A percentile compares a stretch with the other conserved stretches of the same genome.
These are phyloP conservation scores for Serrognathus titanus DNA, from an alignment of 2,888 invertebrate genomes.

Conservation along the genomic window DNA sequence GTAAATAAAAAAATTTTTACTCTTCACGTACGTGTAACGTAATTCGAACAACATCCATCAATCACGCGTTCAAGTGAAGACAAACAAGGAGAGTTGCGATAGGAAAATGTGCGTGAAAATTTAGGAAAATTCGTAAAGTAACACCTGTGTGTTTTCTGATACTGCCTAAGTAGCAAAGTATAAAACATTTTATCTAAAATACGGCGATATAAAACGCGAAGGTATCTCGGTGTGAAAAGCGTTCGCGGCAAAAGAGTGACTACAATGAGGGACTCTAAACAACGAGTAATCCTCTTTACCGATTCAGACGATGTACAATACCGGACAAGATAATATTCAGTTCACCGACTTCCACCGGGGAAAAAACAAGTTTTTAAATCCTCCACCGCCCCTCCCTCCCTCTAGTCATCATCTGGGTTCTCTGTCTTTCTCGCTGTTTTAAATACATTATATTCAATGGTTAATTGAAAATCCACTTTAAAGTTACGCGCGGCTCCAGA, in stretches of 20 bases:
- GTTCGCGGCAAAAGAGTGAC: conserved; percentile 16
- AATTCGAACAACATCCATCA: conserved; percentile 26
- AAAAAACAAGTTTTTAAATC: conserved; percentile 10
- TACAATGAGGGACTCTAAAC: conserved; percentile 25
- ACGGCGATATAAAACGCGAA: conserved; percentile 19
- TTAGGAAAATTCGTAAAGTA: conserved; percentile 13
- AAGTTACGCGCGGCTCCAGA: conserved; percentile 35
- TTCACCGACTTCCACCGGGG: conserved; percentile 24
- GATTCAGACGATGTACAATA: conserved; percentile 27
- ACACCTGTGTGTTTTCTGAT: conserved; percentile 28
- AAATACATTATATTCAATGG: conserved; percentile 45
- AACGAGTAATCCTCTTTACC: conserved; percentile 31
- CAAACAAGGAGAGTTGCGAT: conserved; percentile 22
- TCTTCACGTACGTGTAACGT: conserved; percentile 15
- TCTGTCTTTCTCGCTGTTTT: conserved; percentile 30
- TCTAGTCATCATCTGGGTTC: no score
- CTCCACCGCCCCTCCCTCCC: no score
- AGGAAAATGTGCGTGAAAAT: background rate
- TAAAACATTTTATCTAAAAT: conserved; percentile 10
- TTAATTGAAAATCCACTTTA: conserved; percentile 52
- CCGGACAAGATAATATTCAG: conserved; percentile 35
- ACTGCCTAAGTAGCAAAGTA: conserved; percentile 18
- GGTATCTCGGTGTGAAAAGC: conserved; percentile 24
- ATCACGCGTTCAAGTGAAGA: conserved; percentile 3
- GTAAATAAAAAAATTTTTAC: no score